Evolutionary conservation across 2,888 invertebrate genomes (phyloP).

Genomic region (Axea sp.): DNA sequence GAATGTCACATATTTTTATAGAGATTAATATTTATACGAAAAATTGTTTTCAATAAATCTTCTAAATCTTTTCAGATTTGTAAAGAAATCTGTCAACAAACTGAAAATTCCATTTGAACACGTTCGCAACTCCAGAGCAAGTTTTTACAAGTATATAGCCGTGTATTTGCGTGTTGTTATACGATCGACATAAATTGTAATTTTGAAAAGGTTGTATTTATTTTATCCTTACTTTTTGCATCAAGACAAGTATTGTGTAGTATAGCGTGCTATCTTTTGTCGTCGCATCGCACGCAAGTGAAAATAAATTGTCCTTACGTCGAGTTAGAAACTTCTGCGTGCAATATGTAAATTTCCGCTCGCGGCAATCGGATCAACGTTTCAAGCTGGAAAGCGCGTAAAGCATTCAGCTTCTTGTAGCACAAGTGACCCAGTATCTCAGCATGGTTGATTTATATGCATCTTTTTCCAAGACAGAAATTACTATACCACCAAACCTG

Average conservation of each 20-base stretch:
- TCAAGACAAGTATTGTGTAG: conserved; percentile 30
- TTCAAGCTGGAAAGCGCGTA: conserved; percentile 8
- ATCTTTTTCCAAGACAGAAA: conserved; percentile 45
- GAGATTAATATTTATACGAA: too few relatives aligned
- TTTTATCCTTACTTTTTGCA: conserved; percentile 20
- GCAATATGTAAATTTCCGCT: conserved; percentile 42
- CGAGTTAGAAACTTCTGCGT: conserved; percentile 28
- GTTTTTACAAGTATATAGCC: conserved; percentile 6
- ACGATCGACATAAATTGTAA: conserved; percentile 35
- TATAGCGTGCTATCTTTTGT: conserved; percentile 29
- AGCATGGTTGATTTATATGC: conserved; percentile 62
- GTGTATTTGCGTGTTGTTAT: conserved; percentile 7
- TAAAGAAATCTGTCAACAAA: too few relatives aligned
- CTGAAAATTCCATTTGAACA: too few relatives aligned
- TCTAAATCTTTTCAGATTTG: too few relatives aligned
- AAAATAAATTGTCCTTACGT: conserved; percentile 40
- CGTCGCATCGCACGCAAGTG: conserved; percentile 19
- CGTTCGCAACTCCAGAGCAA: background rate
- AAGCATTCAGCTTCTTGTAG: conserved; percentile 17
- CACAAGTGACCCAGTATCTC: conserved; percentile 62
- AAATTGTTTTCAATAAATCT: too few relatives aligned
- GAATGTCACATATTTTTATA: too few relatives aligned
- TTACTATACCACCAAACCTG: conserved; percentile 46
- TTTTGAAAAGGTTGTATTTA: conserved; percentile 21
- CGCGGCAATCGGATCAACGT: conserved; percentile 25